phyloP scores from a whole-genome alignment of 2,888 invertebrate genomes.

The Protula sp. region DNA sequence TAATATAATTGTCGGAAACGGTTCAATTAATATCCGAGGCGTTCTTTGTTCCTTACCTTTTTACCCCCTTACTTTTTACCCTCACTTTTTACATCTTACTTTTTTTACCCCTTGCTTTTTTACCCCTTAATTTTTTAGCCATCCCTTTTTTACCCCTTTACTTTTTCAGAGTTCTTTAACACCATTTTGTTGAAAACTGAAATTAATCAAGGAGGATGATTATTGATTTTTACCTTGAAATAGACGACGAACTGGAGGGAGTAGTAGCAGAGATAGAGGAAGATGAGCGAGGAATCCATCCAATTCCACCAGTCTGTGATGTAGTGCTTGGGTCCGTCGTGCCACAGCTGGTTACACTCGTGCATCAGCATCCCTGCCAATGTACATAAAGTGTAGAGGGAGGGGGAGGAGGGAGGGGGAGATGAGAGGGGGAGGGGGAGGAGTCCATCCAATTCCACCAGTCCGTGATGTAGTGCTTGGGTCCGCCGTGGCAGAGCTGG shows the following conservation, averaged over 20 bases:
- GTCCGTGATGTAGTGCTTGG: constrained; percentile 33
- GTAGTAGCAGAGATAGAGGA: constrained; percentile 34
- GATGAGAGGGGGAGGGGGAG: constrained; percentile 32
- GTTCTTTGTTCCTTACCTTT: no score
- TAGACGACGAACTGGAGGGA: constrained; percentile 19
- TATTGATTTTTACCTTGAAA: constrained; percentile 8
- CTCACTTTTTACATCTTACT: no score
- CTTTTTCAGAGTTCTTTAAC: no score
- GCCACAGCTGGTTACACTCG: constrained; percentile 38
- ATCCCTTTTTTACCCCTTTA: no score
- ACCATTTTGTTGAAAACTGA: no score
- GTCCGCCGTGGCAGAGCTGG: constrained; percentile 35
- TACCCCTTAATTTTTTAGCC: no score
- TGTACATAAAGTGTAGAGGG: no score
- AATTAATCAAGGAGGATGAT: no score
- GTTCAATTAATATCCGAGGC: no score
- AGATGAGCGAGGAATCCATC: constrained; percentile 37
- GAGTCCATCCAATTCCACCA: constrained; percentile 44
- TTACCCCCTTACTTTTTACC: no score
- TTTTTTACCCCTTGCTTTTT: no score
- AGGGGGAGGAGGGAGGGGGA: constrained; percentile 32
- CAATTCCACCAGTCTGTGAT: constrained; percentile 41
- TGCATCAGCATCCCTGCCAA: constrained; percentile 36
- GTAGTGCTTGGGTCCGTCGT: constrained; percentile 33
- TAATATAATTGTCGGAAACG: no score